A percentile compares a stretch with the other conserved stretches of the same genome.
Conservation (phyloP, 1,140 invertebrate species). For the Atta texana region DNA sequence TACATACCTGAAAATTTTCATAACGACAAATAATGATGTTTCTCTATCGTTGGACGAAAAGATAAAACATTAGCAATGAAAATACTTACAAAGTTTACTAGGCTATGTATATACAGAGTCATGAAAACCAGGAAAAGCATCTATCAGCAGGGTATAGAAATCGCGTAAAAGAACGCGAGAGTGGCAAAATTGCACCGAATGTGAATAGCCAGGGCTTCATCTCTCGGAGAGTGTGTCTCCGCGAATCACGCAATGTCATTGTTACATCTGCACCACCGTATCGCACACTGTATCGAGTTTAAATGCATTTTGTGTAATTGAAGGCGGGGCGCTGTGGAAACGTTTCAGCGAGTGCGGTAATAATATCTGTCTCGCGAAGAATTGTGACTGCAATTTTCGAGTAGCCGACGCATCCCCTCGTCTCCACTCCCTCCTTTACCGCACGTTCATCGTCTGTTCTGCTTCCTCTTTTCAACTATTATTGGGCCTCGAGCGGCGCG, state of each 20-base stretch:
- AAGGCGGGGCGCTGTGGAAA: slow-evolving; percentile 75
- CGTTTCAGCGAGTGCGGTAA: slow-evolving; percentile 74
- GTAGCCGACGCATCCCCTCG: slow-evolving; percentile 59
- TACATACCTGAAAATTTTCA: background rate
- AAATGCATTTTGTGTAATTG: slow-evolving; percentile 83
- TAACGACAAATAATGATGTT: background rate
- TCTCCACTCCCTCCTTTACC: background rate
- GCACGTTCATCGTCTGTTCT: background rate
- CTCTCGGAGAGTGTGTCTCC: background rate
- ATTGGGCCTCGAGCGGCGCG: background rate
- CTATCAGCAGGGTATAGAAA: slow-evolving; percentile 38
- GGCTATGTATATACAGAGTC: slow-evolving; percentile 4
- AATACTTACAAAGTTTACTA: slow-evolving; percentile 53
- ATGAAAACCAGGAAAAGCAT: slow-evolving; percentile 50
- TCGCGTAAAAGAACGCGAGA: slow-evolving; percentile 8
- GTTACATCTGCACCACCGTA: background rate
- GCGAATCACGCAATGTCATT: slow-evolving; percentile 14
- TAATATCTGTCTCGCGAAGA: slow-evolving; percentile 84
- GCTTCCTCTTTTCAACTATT: slow-evolving; percentile 52
- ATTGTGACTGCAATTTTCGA: slow-evolving; percentile 84
- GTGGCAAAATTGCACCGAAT: background rate
- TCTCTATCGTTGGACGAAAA: slow-evolving; percentile 31
- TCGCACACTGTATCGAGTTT: slow-evolving; percentile 75
- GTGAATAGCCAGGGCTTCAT: background rate
- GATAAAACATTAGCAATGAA: slow-evolving; percentile 46